phyloP scores from a whole-genome alignment of 2,888 invertebrate species.

The Caenorhabditis afra region DNA sequence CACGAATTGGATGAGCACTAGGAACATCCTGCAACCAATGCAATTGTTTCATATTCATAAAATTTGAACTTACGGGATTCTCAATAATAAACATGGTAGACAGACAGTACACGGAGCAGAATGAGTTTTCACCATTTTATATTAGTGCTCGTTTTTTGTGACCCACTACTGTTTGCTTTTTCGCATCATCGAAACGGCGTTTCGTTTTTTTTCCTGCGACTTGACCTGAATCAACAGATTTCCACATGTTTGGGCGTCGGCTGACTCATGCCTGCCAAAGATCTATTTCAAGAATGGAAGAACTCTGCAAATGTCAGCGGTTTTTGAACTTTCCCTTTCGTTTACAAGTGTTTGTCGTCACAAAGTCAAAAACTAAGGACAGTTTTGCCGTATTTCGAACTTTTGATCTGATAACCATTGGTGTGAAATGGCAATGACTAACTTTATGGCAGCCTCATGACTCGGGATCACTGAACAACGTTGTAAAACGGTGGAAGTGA shows the following conservation, averaged over 20 bases:
- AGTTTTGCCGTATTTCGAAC: slow-evolving; percentile 31
- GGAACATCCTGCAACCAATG: slow-evolving; percentile 58
- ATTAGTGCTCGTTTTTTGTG: slow-evolving; percentile 14
- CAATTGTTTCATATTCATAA: neutral
- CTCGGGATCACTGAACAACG: neutral
- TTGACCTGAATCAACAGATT: slow-evolving; percentile 10
- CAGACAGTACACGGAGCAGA: neutral
- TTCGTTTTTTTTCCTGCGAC: no score
- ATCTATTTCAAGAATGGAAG: no score
- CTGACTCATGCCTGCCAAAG: no score
- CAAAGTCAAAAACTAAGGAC: neutral
- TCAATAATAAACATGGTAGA: slow-evolving; percentile 59
- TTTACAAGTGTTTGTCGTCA: slow-evolving; percentile 19
- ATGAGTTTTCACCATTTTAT: slow-evolving; percentile 10
- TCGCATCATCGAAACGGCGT: slow-evolving; percentile 22
- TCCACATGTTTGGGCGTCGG: no score
- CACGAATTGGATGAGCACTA: slow-evolving; percentile 54
- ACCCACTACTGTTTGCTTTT: slow-evolving; percentile 15
- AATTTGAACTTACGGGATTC: slow-evolving; percentile 50
- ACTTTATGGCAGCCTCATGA: neutral
- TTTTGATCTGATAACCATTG: slow-evolving; percentile 32
- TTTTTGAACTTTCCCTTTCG: neutral
- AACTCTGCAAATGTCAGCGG: neutral
- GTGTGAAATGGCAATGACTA: slow-evolving; percentile 1
- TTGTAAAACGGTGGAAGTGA: neutral